Percentiles rank a stretch among this genome's conserved stretches.
Conservation (phyloP, 2,888 invertebrate species). For the Osmoderma eremita region DNA sequence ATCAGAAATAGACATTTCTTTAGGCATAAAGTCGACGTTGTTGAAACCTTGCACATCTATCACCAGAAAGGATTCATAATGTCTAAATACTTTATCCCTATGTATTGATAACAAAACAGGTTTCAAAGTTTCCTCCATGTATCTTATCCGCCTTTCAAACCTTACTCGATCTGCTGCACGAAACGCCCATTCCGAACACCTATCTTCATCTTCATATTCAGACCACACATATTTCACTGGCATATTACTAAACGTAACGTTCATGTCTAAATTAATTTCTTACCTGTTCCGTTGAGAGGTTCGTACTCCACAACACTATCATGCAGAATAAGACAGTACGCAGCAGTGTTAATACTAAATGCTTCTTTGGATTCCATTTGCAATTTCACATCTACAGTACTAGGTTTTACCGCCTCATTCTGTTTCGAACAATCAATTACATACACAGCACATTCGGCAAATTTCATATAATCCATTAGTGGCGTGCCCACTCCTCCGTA, state of each 20-base stretch:
- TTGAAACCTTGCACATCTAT: not conserved
- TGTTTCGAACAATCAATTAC: constrained; percentile 11
- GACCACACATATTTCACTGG: not conserved
- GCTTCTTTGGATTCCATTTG: constrained; percentile 1
- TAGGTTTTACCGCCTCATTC: constrained; percentile 2
- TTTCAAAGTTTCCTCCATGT: constrained; percentile 6
- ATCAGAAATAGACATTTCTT: not conserved
- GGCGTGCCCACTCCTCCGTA: not conserved
- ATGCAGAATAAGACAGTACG: constrained; percentile 2
- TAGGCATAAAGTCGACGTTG: too few relatives aligned
- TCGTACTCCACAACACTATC: constrained; percentile 2
- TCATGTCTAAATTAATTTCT: constrained; percentile 10
- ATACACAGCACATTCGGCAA: constrained; percentile 15
- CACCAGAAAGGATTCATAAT: not conserved
- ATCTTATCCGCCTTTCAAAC: constrained; percentile 7
- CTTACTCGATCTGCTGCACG: constrained; percentile 1
- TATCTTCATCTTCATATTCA: constrained; percentile 15
- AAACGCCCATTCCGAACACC: constrained; percentile 1
- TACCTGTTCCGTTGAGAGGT: not conserved
- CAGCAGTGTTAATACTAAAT: constrained; percentile 4
- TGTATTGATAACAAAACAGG: constrained; percentile 3
- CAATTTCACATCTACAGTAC: constrained; percentile 4
- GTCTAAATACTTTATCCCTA: not conserved
- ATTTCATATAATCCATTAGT: constrained; percentile 11
- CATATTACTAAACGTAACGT: not conserved